These are phyloP conservation scores for Cosmia pyralina DNA, from an alignment of 2,888 invertebrate species.

Conservation along the genomic window DNA sequence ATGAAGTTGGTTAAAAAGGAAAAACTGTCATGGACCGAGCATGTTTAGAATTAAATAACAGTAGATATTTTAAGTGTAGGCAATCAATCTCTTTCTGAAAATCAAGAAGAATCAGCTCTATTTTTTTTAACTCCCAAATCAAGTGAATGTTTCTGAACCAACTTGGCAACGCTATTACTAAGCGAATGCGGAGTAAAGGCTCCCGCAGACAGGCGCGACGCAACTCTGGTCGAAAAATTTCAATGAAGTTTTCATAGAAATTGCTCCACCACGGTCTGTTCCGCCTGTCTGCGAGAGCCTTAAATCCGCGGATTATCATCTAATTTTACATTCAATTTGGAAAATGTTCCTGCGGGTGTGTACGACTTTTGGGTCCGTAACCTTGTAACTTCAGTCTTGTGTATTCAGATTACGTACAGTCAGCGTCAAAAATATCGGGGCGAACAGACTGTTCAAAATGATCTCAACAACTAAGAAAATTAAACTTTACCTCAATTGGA, in stretches of 20 bases:
- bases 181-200: constrained; percentile 23
- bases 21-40: too few relatives aligned
- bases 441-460: too few relatives aligned
- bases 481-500: too few relatives aligned
- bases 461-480: too few relatives aligned
- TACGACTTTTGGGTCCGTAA: constrained; percentile 49
- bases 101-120: too few relatives aligned
- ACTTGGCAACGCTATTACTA: background rate
- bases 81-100: background rate
- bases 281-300: too few relatives aligned
- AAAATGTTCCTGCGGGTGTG: constrained; percentile 47
- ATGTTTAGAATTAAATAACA: background rate
- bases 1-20: too few relatives aligned
- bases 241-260: too few relatives aligned
- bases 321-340: constrained; percentile 60
- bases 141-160: background rate
- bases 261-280: too few relatives aligned
- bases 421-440: too few relatives aligned
- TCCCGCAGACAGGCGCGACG: constrained; percentile 33
- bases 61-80: background rate
- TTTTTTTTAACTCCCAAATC: background rate
- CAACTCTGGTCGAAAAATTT: too few relatives aligned
- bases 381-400: constrained; percentile 45
- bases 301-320: constrained; percentile 63
- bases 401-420: constrained; percentile 31